These are phyloP conservation scores for Coreoperca whiteheadi DNA, from an alignment of 2,113 vertebrate genomes.

Conservation along the genomic window DNA sequence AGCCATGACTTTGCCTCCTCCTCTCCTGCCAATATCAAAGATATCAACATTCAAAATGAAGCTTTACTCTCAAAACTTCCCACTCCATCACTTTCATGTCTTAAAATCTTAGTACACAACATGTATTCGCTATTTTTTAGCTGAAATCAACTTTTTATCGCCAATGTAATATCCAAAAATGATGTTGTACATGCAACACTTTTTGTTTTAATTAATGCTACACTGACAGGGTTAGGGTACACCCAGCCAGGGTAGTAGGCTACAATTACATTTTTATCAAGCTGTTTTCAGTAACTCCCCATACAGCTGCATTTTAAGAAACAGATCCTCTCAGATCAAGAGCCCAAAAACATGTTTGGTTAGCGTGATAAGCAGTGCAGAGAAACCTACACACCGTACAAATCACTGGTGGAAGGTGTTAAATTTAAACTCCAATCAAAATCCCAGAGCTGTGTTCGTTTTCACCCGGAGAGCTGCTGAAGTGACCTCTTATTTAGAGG, in stretches of 20 bases:
- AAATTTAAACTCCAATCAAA: background rate
- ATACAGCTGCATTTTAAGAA: background rate
- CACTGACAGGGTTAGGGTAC: no score
- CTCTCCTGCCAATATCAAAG: conserved; percentile 43
- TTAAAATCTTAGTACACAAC: background rate
- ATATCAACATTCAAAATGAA: background rate
- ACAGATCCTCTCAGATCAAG: background rate
- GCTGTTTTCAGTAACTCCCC: background rate
- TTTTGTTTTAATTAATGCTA: background rate
- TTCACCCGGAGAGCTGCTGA: conserved; percentile 5
- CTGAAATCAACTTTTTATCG: background rate
- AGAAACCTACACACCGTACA: background rate
- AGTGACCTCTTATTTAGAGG: conserved; percentile 19
- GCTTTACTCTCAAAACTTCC: background rate
- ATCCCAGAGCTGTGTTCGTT: background rate
- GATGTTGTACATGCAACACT: background rate
- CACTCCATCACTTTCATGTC: background rate
- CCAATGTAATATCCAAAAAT: background rate
- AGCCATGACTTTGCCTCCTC: conserved; percentile 75
- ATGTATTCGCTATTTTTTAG: background rate
- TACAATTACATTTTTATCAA: no score
- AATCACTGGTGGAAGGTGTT: background rate
- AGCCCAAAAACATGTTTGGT: no score
- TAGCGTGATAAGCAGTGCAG: background rate
- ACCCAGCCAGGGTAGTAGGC: background rate